Conservation (phyloP, 1,140 invertebrate genomes). For the Pinna nobilis region DNA sequence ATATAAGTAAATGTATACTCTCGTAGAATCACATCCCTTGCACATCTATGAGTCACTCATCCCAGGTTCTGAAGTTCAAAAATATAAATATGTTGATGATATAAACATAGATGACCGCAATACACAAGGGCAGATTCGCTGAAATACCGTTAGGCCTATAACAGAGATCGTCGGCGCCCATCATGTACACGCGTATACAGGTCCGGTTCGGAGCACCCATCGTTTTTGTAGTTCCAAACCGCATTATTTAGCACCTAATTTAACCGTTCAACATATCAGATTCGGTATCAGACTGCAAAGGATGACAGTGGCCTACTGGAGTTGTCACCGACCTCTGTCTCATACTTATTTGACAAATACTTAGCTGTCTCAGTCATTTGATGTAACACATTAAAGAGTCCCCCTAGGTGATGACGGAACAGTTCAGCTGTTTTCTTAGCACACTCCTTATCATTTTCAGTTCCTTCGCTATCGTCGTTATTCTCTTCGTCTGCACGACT, state of each 20-base stretch:
- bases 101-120: no score
- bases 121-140: no score
- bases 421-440: conserved; percentile 55
- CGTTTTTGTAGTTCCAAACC: not conserved
- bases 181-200: not conserved
- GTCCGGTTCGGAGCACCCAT: not conserved
- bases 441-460: conserved; percentile 34
- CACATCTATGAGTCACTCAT: no score
- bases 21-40: no score
- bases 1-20: no score
- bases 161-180: not conserved
- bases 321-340: conserved; percentile 50
- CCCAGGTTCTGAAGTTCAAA: no score
- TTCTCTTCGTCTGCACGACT: conserved; percentile 24
- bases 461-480: conserved; percentile 31
- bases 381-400: conserved; percentile 57
- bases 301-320: not conserved
- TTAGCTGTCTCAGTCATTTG: conserved; percentile 64
- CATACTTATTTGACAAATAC: conserved; percentile 54
- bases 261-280: no score
- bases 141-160: not conserved
- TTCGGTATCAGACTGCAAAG: conserved; percentile 3
- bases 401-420: conserved; percentile 58
- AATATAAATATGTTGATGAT: no score
- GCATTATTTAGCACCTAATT: no score